These are phyloP conservation scores for Serrognathus titanus DNA, from an alignment of 2,888 invertebrate genomes.

Conservation along the genomic window DNA sequence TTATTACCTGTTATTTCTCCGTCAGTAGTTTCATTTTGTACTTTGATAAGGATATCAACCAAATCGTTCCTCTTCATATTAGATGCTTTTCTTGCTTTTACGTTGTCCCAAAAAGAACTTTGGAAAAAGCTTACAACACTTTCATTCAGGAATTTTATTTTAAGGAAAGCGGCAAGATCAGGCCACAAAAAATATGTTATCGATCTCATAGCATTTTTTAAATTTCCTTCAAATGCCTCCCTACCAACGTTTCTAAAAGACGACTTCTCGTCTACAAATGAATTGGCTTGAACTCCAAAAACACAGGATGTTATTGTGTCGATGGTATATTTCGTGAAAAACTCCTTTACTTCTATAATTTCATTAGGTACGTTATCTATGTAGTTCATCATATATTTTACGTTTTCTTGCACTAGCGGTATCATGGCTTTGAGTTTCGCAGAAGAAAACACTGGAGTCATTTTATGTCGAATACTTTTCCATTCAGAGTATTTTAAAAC, in stretches of 20 bases:
- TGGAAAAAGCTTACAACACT: slow-evolving; percentile 11
- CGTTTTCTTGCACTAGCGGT: too few relatives aligned
- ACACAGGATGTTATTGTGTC: slow-evolving; percentile 46
- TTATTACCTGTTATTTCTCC: slow-evolving; percentile 32
- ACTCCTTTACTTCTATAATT: slow-evolving; percentile 27
- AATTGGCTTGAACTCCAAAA: slow-evolving; percentile 44
- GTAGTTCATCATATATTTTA: too few relatives aligned
- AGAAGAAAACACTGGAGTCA: too few relatives aligned
- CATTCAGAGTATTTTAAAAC: too few relatives aligned
- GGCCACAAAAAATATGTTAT: slow-evolving; percentile 24
- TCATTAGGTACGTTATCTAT: not conserved
- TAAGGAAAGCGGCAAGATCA: slow-evolving; percentile 17
- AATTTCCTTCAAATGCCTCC: slow-evolving; percentile 32
- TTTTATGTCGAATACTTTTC: too few relatives aligned
- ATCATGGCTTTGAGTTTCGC: too few relatives aligned
- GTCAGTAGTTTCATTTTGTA: slow-evolving; percentile 46
- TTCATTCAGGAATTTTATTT: slow-evolving; percentile 14
- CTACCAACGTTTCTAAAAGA: slow-evolving; percentile 39
- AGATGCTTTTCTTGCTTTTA: slow-evolving; percentile 12
- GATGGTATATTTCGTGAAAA: slow-evolving; percentile 41
- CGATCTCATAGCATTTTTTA: slow-evolving; percentile 24
- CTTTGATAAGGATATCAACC: slow-evolving; percentile 57
- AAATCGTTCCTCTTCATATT: slow-evolving; percentile 52
- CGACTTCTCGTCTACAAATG: slow-evolving; percentile 37
- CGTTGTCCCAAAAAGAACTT: slow-evolving; percentile 14